phyloP scores from a whole-genome alignment of 2,888 invertebrate species.

The Phengaris arion region DNA sequence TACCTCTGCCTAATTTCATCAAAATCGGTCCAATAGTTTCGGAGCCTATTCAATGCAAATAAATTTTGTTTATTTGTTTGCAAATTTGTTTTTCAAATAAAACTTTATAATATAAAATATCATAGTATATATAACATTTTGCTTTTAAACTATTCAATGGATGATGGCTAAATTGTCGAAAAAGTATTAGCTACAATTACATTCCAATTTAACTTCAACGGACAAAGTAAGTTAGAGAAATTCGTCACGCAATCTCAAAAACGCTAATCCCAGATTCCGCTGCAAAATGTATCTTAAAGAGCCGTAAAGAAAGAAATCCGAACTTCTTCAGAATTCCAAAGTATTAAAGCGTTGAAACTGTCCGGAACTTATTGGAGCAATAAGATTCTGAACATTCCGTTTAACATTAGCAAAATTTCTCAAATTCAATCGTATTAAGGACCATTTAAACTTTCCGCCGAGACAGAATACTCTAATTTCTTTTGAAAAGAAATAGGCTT shows the following conservation, averaged over 20 bases:
- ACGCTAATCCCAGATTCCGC: conserved; percentile 13
- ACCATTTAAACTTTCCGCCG: conserved; percentile 70
- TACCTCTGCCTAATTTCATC: too few species aligned
- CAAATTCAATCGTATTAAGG: conserved; percentile 72
- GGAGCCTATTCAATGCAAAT: too few species aligned
- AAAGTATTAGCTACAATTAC: too few species aligned
- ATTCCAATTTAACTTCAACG: conserved; percentile 6
- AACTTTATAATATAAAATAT: too few species aligned
- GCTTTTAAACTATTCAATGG: too few species aligned
- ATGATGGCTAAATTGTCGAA: too few species aligned
- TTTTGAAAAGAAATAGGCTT: conserved; percentile 54
- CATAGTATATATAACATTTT: too few species aligned
- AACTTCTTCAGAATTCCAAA: conserved; percentile 56
- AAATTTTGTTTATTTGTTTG: too few species aligned
- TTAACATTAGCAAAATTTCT: conserved; percentile 70
- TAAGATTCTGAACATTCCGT: conserved; percentile 73
- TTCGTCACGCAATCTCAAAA: conserved; percentile 21
- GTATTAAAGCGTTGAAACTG: conserved; percentile 71
- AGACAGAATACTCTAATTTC: conserved; percentile 66
- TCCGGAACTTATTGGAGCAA: conserved; percentile 74
- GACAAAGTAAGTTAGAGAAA: neutral
- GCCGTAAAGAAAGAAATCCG: conserved; percentile 34
- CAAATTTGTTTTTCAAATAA: too few species aligned
- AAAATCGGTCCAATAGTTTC: too few species aligned
- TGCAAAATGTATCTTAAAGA: conserved; percentile 31